Base-by-base conservation (phyloP, 1,140 invertebrate genomes). In the Cotesia vestalis region DNA sequence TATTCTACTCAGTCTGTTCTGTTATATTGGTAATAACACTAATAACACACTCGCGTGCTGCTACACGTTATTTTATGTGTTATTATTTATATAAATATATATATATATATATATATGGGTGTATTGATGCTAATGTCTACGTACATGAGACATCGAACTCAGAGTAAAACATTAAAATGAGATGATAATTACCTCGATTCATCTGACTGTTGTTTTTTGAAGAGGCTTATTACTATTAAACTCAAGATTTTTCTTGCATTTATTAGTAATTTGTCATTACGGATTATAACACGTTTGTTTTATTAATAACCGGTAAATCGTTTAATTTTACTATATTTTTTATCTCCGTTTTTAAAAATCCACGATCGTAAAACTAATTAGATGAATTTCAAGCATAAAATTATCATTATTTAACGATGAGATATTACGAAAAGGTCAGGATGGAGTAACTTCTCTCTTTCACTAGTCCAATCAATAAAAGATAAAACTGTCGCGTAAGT, bases 81-180 rank as follows among this genome's bases (percentile, higher is more conserved):
- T 20, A 14, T 17, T 57, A 57, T 57, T 57, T 20, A 57, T 57
- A 57, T 17, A 12, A 12, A 17, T 20, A 57, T 17, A 57, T 57
- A 20, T 17, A 55, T 55, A n/a, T 55, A 55, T 55, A 12, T 14
- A 55, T 14, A n/a, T 27, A 27, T 27, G 27, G 27, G 27, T 27
- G 27, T 27, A 27, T 27, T 27, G 27, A 27, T 1, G 27, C 27
- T 27, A 57, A n/a, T 6, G 12, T 14, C 14, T 57, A 57, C n/a
- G 20, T 57, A 20, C 1, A 27, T 27, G 53, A 60, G 55, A 27
- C 53, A 69, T 69, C 55, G 66, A 59, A 60, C 66, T 59, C 66
- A 8, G 66, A n/a, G 53, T 59, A 36, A 69, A 69, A 69, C 35
- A 69, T 59, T 27, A 69, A 69, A 69, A 69, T 69, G 12, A 55